phyloP scores from a whole-genome alignment of 2,797 vertebrate genomes.

The Ispidina picta region DNA sequence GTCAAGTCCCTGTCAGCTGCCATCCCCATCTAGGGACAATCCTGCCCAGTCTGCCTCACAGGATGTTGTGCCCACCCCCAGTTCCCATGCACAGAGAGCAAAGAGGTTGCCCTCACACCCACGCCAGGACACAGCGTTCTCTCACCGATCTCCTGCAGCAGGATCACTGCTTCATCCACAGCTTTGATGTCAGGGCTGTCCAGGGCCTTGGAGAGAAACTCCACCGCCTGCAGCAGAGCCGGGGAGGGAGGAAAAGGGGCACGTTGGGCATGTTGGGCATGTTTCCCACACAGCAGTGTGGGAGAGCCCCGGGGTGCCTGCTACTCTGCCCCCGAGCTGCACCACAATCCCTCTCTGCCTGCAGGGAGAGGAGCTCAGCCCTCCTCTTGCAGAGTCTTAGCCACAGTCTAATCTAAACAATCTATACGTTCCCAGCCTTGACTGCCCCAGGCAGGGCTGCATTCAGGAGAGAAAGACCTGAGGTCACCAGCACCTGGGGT shows the following conservation, averaged over 20 bases:
- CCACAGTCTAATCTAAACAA: background rate
- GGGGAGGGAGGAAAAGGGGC: background rate
- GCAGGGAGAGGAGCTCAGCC: background rate
- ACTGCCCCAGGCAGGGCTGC: background rate
- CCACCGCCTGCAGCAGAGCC: conserved; percentile 82
- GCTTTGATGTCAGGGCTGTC: conserved; percentile 89
- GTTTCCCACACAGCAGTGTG: background rate
- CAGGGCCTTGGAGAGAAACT: conserved; percentile 94
- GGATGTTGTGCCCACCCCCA: background rate
- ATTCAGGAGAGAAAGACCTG: background rate
- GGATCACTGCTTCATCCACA: conserved; percentile 86
- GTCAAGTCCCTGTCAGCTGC: background rate
- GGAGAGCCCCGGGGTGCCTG: background rate
- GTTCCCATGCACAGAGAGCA: background rate
- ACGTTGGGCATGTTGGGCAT: too few species aligned
- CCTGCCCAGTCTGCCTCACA: background rate
- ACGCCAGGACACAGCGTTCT: background rate
- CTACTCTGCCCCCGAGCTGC: background rate
- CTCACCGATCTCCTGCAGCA: conserved; percentile 91
- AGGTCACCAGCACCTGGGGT: accelerated
- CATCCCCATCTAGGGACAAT: background rate
- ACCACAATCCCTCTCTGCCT: background rate
- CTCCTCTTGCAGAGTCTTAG: background rate
- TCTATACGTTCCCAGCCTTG: background rate
- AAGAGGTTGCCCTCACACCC: background rate